Evolutionary conservation across 2,888 invertebrate species (phyloP), one percentile per base, ranked within the genome.

Genomic region (Autographa pulchrina): DNA sequence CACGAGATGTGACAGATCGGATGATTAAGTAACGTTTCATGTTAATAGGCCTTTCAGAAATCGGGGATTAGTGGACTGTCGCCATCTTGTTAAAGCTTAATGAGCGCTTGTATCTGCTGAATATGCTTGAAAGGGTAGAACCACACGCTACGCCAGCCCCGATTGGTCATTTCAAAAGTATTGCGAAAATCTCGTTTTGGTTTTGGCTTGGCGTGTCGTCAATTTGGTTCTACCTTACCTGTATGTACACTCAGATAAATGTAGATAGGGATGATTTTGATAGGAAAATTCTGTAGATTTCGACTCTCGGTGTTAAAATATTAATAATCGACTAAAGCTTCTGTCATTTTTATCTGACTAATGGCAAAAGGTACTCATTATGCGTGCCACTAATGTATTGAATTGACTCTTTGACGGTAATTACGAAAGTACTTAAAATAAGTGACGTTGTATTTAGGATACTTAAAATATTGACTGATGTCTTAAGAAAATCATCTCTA

Each of bases 241-340:
- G 62, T 74, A 74, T 77, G 75, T 82, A 82, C 70, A 76, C 72
- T 62, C 32, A 56, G 48, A 67, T 62, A 69, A 66, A 75, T 69
- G 54, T 77, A 43, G 35, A 70, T 65, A 78, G 73, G 84, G 80
- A 84, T 84, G 80, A 82, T 81, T 79, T 11, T 56, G 70, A 69
- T 72, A 65, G 72, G 52, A 78, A 68, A 38, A 14, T 14, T n/a
- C n/a, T 13, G 52, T 62, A 71, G 72, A 58, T 56, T 68, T 70
- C 66, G 68, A 77, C 76, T 76, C 68, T 66, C 69, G 54, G 73
- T 72, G 70, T 75, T 71, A 43, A 61, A 61, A 65, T 38, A 65
- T 62, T 38, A 65, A 25, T 73, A 14, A 65, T 66, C 16, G 35
- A 58, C 32, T 68, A 62, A 66, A 60, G 62, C 58, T 68, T 70